Evolutionary conservation across 1,140 invertebrate genomes (phyloP).

Genomic region (Linepithema humile): DNA sequence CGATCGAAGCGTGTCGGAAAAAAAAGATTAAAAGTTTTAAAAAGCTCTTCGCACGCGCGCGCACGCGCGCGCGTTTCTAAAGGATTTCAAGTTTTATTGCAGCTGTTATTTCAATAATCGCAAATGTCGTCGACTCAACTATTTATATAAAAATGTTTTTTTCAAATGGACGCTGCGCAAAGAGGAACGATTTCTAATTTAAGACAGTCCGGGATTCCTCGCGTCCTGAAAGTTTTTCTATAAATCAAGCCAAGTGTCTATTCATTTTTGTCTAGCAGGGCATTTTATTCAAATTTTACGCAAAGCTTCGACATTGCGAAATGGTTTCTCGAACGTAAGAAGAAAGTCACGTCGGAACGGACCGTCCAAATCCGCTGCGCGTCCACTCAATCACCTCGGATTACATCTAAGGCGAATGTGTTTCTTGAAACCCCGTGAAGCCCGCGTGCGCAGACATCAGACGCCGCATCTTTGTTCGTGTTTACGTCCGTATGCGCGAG

Average conservation of each 20-base stretch:
- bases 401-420: conserved; percentile 25
- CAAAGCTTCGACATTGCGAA: conserved; percentile 12
- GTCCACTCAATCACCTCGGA: conserved; percentile 53
- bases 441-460: conserved; percentile 17
- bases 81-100: neutral
- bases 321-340: neutral
- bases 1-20: neutral
- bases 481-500: conserved; percentile 19
- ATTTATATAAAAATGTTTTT: neutral
- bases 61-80: too few relatives aligned
- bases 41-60: too few relatives aligned
- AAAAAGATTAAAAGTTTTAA: conserved; percentile 11
- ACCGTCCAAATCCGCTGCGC: conserved; percentile 25
- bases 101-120: neutral
- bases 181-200: neutral
- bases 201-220: neutral
- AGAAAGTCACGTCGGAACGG: conserved; percentile 1
- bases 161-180: neutral
- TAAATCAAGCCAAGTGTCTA: neutral
- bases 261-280: neutral
- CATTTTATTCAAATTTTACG: conserved; percentile 27
- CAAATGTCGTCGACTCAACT: neutral
- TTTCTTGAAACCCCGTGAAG: conserved; percentile 19
- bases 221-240: neutral
- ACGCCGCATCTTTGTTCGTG: neutral